These are phyloP conservation scores for Mycteria americana DNA, from an alignment of 2,797 vertebrate genomes.

Conservation along the genomic window DNA sequence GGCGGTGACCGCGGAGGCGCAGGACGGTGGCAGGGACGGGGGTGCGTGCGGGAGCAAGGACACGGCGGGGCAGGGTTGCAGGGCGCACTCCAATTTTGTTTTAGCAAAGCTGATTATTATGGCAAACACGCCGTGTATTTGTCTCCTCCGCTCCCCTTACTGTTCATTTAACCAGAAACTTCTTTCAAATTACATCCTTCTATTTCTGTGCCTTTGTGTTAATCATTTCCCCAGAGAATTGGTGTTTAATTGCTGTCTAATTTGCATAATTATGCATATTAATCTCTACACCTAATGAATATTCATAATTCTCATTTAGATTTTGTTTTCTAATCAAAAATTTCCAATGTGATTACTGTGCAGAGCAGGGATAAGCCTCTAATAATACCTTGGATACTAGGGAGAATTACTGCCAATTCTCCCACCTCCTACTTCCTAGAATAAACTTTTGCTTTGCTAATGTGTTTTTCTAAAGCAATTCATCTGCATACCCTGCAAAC, in stretches of 20 bases:
- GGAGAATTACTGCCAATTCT: conserved; percentile 63
- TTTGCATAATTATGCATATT: conserved; percentile 99
- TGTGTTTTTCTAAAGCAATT: conserved; percentile 58
- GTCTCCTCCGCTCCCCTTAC: conserved; percentile 60
- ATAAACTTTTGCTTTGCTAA: conserved; percentile 70
- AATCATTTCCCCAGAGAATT: conserved; percentile 67
- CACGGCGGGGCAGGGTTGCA: background rate
- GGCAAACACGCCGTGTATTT: conserved; percentile 26
- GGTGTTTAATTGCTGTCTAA: conserved; percentile 92
- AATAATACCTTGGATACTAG: conserved; percentile 58
- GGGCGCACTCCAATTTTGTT: background rate
- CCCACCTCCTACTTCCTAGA: conserved; percentile 66
- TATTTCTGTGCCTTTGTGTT: conserved; percentile 72
- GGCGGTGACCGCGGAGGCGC: background rate
- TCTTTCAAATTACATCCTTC: conserved; percentile 69
- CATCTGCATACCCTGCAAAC: conserved; percentile 54
- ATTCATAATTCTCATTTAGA: conserved; percentile 88
- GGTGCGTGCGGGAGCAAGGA: background rate
- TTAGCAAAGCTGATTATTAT: conserved; percentile 61
- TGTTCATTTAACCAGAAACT: conserved; percentile 70
- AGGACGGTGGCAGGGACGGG: background rate
- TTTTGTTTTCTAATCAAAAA: conserved; percentile 95
- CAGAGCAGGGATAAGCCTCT: conserved; percentile 58
- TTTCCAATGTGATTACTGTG: conserved; percentile 66
- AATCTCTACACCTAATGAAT: conserved; percentile 90